Percentiles rank a stretch among this genome's conserved stretches.
These are phyloP conservation scores for Eumacrocentrus americanus DNA, from an alignment of 2,888 invertebrate species.

Conservation along the genomic window DNA sequence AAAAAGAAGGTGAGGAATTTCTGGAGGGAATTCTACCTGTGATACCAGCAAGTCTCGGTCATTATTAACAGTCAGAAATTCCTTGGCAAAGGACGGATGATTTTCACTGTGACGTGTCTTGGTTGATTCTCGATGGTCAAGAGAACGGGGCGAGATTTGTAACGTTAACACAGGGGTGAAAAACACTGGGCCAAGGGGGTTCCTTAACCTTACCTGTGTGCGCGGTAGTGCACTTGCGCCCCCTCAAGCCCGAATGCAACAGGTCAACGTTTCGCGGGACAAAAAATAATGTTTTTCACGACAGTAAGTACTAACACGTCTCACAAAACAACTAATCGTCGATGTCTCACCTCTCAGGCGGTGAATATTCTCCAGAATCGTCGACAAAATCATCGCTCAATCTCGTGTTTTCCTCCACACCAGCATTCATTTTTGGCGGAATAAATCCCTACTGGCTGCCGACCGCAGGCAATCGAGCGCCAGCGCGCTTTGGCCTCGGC, in stretches of 20 bases:
- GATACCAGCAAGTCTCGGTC: slow-evolving; percentile 36
- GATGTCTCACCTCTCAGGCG: slow-evolving; percentile 46
- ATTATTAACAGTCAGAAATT: slow-evolving; percentile 19
- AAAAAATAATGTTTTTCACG: not conserved
- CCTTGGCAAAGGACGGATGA: not conserved
- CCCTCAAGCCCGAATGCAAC: slow-evolving; percentile 35
- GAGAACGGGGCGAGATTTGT: slow-evolving; percentile 20
- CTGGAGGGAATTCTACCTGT: slow-evolving; percentile 37
- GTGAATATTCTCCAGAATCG: slow-evolving; percentile 44
- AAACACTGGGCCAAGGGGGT: slow-evolving; percentile 23
- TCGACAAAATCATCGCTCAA: slow-evolving; percentile 37
- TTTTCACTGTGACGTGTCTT: not conserved
- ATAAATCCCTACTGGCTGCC: slow-evolving; percentile 37
- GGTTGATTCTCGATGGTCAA: not conserved
- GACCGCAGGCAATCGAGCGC: slow-evolving; percentile 17
- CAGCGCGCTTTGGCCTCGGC: slow-evolving; percentile 16
- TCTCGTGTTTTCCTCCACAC: slow-evolving; percentile 41
- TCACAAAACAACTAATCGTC: not conserved
- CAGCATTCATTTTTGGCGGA: slow-evolving; percentile 53
- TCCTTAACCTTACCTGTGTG: slow-evolving; percentile 42
- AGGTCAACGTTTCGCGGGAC: slow-evolving; percentile 38
- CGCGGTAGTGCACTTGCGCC: slow-evolving; percentile 44
- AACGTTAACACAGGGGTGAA: slow-evolving; percentile 24
- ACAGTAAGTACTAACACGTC: not conserved
- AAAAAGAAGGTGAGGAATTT: slow-evolving; percentile 7